Conservation (phyloP, 2,888 invertebrate genomes). For the Amiota minor region DNA sequence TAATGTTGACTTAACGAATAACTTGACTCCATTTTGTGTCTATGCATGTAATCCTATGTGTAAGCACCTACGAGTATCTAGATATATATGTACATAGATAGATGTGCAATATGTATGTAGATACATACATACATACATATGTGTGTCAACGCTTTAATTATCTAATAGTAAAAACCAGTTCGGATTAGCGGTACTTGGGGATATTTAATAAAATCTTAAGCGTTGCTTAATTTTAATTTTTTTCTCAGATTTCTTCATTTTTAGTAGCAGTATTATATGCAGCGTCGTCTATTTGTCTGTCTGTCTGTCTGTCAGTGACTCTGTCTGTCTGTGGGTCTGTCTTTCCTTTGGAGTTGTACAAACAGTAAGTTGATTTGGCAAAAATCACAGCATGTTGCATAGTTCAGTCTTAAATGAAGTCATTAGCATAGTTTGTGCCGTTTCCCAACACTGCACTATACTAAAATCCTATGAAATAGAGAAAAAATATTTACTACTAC, state of each 20-base stretch:
- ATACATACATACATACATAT: neutral
- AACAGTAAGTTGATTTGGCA: neutral
- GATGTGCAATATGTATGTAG: neutral
- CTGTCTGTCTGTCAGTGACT: neutral
- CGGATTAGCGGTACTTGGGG: slow-evolving; percentile 33
- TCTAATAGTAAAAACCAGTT: slow-evolving; percentile 29
- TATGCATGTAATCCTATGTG: neutral
- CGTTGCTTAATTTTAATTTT: slow-evolving; percentile 18
- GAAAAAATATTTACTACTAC: no score
- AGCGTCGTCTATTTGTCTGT: neutral
- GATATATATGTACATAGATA: neutral
- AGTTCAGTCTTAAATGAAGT: slow-evolving; percentile 28
- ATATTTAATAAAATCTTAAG: slow-evolving; percentile 28
- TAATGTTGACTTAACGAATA: neutral
- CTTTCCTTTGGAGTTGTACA: neutral
- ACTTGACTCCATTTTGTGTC: neutral
- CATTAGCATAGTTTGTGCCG: slow-evolving; percentile 28
- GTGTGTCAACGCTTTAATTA: slow-evolving; percentile 24
- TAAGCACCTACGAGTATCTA: neutral
- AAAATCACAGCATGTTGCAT: slow-evolving; percentile 4
- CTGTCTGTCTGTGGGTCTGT: neutral
- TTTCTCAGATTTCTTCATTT: neutral
- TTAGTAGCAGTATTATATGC: neutral
- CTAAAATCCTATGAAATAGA: neutral
- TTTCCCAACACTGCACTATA: slow-evolving; percentile 10